phyloP scores from a whole-genome alignment of 2,113 vertebrate species.

The Mungos mungo region DNA sequence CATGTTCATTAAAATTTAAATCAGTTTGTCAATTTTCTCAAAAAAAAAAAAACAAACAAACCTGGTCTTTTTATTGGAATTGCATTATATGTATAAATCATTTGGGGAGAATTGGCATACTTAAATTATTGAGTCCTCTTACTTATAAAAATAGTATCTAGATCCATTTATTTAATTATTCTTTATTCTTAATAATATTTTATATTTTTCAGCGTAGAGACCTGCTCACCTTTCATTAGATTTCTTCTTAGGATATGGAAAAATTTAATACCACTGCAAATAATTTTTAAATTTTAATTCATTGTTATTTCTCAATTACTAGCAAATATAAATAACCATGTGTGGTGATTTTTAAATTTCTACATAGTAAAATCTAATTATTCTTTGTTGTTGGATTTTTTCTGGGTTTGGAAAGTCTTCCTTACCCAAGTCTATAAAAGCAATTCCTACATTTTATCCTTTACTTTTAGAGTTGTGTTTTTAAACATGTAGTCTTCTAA shows the following conservation, averaged over 20 bases:
- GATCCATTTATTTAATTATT: background rate
- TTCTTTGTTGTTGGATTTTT: background rate
- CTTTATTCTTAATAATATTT: background rate
- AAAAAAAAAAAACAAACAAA: background rate
- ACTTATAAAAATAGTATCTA: background rate
- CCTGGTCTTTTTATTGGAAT: background rate
- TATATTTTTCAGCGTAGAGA: background rate
- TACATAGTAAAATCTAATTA: background rate
- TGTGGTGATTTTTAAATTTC: background rate
- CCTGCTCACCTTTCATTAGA: background rate
- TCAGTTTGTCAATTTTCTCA: background rate
- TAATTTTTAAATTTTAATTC: background rate
- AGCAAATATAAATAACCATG: background rate
- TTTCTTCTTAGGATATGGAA: background rate
- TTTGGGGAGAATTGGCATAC: background rate
- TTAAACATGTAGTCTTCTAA: background rate
- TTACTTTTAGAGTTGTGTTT: background rate
- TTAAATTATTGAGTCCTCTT: background rate
- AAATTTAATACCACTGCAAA: background rate
- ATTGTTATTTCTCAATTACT: background rate
- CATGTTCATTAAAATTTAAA: background rate
- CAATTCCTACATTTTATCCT: background rate
- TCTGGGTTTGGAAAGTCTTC: background rate
- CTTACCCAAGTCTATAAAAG: background rate
- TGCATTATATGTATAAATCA: background rate